Percentiles rank a stretch among this genome's conserved stretches.
Evolutionary conservation across 2,113 vertebrate genomes (phyloP).

Genomic region (Salvelinus fontinalis): DNA sequence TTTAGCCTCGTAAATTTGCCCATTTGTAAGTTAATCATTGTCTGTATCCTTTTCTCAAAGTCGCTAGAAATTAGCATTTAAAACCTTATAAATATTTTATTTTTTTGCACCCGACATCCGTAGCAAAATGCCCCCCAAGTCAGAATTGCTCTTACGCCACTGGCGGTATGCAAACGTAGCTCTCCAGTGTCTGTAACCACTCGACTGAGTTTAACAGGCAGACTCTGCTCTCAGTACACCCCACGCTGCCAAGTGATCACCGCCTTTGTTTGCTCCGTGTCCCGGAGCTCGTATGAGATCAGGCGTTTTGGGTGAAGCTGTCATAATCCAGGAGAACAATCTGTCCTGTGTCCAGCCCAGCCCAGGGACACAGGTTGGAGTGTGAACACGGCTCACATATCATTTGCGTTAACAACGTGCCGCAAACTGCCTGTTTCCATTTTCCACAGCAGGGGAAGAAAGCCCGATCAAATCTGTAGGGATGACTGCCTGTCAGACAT

Average conservation of each 20-base stretch:
- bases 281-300: slow-evolving; percentile 54
- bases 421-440: slow-evolving; percentile 64
- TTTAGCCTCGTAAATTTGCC: too few relatives aligned
- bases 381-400: slow-evolving; percentile 53
- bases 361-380: slow-evolving; percentile 44
- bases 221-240: too few relatives aligned
- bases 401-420: slow-evolving; percentile 62
- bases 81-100: too few relatives aligned
- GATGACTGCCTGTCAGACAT: slow-evolving; percentile 36
- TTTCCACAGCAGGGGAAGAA: slow-evolving; percentile 61
- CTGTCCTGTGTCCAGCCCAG: slow-evolving; percentile 50
- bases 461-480: slow-evolving; percentile 53
- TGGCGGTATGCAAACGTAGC: too few relatives aligned
- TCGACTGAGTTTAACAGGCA: slow-evolving; percentile 20
- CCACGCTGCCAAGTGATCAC: too few relatives aligned
- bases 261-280: slow-evolving; percentile 2
- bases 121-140: too few relatives aligned
- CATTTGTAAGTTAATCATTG: too few relatives aligned
- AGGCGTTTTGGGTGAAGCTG: slow-evolving; percentile 53
- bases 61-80: too few relatives aligned
- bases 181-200: slow-evolving; percentile 56
- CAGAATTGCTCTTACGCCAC: too few relatives aligned
- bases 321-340: slow-evolving; percentile 35
- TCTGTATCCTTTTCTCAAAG: too few relatives aligned
- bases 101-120: too few relatives aligned